Evolutionary conservation across 2,113 vertebrate genomes (phyloP).

Genomic region (Nannospalax galili): DNA sequence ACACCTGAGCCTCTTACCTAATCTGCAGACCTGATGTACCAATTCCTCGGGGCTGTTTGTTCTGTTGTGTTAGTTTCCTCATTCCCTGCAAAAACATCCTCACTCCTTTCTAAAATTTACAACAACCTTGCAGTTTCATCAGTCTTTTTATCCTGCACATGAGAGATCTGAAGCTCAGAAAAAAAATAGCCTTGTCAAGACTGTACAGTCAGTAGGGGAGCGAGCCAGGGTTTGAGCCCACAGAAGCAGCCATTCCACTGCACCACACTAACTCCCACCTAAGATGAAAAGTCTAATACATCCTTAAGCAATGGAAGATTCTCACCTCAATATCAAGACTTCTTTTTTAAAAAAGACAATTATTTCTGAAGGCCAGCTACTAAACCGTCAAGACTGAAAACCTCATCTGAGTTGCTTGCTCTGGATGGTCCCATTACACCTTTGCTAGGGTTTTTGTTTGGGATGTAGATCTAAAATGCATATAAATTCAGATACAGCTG

Average conservation of each 20-base stretch:
- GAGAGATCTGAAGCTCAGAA: not conserved
- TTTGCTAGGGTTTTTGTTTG: not conserved
- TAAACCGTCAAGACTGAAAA: constrained; percentile 17
- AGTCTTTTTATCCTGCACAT: not conserved
- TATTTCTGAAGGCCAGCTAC: constrained; percentile 12
- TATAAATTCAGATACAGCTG: not conserved
- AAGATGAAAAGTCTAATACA: not conserved
- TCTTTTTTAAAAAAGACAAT: not conserved
- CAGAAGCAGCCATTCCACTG: not conserved
- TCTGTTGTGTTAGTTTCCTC: not conserved
- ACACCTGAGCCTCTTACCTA: not conserved
- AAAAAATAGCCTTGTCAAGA: not conserved
- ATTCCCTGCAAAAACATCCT: not conserved
- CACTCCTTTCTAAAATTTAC: not conserved
- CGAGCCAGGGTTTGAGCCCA: not conserved
- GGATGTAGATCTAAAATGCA: not conserved
- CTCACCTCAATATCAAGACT: not conserved
- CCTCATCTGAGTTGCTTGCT: not conserved
- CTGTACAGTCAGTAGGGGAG: not conserved
- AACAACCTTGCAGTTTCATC: not conserved
- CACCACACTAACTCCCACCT: not conserved
- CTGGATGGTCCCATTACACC: not conserved
- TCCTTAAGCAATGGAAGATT: not conserved
- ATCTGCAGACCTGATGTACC: not conserved
- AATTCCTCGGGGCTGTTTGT: not conserved